Conservation (phyloP, 2,797 vertebrate genomes). For the Synanceia verrucosa region DNA sequence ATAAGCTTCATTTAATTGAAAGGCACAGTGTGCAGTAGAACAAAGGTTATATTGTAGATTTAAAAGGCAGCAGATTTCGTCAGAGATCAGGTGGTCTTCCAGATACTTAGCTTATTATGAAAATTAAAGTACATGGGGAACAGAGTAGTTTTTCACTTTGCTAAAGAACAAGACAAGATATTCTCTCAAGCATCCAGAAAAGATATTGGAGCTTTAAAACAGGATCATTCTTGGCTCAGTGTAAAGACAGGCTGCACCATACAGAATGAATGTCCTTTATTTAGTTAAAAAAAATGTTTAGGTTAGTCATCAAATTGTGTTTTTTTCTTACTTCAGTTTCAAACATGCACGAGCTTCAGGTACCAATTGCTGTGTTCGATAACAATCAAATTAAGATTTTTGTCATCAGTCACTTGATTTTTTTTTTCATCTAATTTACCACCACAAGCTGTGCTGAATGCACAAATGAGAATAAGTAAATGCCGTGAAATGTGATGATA, state of each 20-base stretch:
- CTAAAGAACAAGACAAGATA: not conserved
- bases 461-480: not conserved
- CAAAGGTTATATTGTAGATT: conserved; percentile 66
- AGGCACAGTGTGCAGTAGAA: conserved; percentile 37
- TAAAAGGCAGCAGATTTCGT: conserved; percentile 39
- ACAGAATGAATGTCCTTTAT: not conserved
- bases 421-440: not conserved
- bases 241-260: not conserved
- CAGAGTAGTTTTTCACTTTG: conserved; percentile 2
- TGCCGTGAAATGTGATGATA: not conserved
- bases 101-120: conserved; percentile 39
- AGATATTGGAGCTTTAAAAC: not conserved
- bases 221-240: not conserved
- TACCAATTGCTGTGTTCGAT: not conserved
- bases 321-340: not conserved
- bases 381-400: not conserved
- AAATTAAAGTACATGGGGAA: conserved; percentile 8
- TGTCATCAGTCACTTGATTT: not conserved
- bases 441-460: not conserved
- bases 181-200: not conserved
- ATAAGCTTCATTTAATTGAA: conserved; percentile 44
- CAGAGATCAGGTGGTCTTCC: conserved; percentile 54
- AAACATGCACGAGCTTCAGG: not conserved
- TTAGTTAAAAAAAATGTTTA: not conserved
- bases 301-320: not conserved